Conservation (phyloP, 1,140 invertebrate species). For the Monomorium pharaonis region DNA sequence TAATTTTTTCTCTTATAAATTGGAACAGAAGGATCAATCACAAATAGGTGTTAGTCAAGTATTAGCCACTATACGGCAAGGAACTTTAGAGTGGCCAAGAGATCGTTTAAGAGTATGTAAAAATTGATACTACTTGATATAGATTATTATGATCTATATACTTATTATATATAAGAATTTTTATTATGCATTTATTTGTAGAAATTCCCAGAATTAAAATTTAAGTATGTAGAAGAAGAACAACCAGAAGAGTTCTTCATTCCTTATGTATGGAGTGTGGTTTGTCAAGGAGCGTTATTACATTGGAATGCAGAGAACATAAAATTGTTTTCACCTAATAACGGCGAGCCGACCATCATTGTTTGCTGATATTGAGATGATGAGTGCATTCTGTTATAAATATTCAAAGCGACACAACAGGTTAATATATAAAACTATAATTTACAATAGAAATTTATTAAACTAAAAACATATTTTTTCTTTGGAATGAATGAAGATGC, state of each 20-base stretch:
- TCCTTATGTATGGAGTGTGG: conserved; percentile 98
- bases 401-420: conserved; percentile 37
- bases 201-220: conserved; percentile 99
- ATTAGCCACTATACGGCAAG: conserved; percentile 93
- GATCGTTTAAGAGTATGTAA: conserved; percentile 93
- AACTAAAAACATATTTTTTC: conserved; percentile 6
- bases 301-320: conserved; percentile 90
- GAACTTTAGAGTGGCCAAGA: conserved; percentile 94
- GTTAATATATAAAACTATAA: conserved; percentile 35
- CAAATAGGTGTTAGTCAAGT: conserved; percentile 94
- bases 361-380: conserved; percentile 82
- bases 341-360: conserved; percentile 81
- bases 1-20: conserved; percentile 92
- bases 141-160: not conserved
- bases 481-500: not conserved
- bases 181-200: conserved; percentile 78
- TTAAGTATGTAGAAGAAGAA: conserved; percentile 99
- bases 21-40: conserved; percentile 89
- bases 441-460: conserved; percentile 40
- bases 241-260: conserved; percentile 99
- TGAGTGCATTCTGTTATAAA: conserved; percentile 59
- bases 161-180: not conserved
- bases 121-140: no score
- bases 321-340: conserved; percentile 83
- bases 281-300: conserved; percentile 92